Evolutionary conservation across 2,888 invertebrate species (phyloP).

Genomic region (Subacronicta megacephala): DNA sequence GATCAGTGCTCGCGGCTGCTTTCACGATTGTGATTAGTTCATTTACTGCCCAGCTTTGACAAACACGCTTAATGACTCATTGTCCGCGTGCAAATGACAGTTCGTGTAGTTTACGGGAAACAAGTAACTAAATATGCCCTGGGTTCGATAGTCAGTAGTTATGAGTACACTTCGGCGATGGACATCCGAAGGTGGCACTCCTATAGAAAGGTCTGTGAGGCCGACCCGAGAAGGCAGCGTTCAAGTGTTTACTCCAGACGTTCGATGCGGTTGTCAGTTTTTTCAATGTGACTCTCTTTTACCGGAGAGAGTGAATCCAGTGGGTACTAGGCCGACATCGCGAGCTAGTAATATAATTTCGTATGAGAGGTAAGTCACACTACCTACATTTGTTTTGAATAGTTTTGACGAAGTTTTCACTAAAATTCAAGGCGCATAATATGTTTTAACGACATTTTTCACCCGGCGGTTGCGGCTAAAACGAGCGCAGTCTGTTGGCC

Average conservation of each 20-base stretch:
- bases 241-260: conserved; percentile 93
- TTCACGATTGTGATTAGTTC: conserved; percentile 86
- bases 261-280: conserved; percentile 96
- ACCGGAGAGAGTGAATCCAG: conserved; percentile 93
- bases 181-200: conserved; percentile 92
- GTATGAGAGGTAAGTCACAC: conserved; percentile 80
- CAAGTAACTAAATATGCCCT: conserved; percentile 70
- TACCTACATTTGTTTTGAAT: conserved; percentile 62
- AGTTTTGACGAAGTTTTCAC: conserved; percentile 73
- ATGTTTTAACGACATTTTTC: conserved; percentile 72
- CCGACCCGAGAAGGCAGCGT: conserved; percentile 93
- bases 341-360: conserved; percentile 87
- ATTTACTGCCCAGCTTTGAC: conserved; percentile 78
- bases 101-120: conserved; percentile 64
- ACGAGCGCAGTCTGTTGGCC: conserved; percentile 87
- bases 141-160: conserved; percentile 72
- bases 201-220: conserved; percentile 90
- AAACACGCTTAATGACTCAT: conserved; percentile 77
- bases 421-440: conserved; percentile 73
- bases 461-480: conserved; percentile 88
- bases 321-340: conserved; percentile 91
- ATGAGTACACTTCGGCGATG: conserved; percentile 90
- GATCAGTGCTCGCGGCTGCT: conserved; percentile 87
- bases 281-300: conserved; percentile 94
- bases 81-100: conserved; percentile 65